These are phyloP conservation scores for Cyclophora punctaria DNA, from an alignment of 2,888 invertebrate genomes.

Conservation along the genomic window DNA sequence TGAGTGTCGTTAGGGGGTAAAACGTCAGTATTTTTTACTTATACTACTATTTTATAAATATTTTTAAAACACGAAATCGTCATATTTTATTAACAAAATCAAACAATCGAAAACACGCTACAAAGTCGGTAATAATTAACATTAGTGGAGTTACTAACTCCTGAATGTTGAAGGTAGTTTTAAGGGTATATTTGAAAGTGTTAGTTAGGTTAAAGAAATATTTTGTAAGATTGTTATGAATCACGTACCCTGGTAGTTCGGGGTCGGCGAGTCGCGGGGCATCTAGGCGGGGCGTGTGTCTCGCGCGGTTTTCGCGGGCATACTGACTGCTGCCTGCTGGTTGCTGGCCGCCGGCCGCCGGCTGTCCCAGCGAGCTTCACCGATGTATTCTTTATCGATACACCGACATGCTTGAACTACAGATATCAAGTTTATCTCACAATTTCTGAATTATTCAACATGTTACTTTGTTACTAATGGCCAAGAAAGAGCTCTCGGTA, in stretches of 20 bases:
- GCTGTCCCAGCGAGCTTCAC: not conserved
- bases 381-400: conserved; percentile 9
- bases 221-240: not conserved
- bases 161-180: too few species aligned
- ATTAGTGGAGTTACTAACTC: too few species aligned
- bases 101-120: too few species aligned
- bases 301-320: not conserved
- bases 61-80: too few species aligned
- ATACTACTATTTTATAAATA: too few species aligned
- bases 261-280: not conserved
- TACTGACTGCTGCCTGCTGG: not conserved
- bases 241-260: not conserved
- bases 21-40: too few species aligned
- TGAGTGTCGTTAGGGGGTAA: too few species aligned
- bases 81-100: too few species aligned
- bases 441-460: not conserved
- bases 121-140: too few species aligned
- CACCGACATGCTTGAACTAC: conserved; percentile 8
- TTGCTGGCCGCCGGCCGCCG: not conserved
- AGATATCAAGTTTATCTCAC: conserved; percentile 1
- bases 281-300: not conserved
- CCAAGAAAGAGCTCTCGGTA: too few species aligned
- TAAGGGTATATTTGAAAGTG: too few species aligned
- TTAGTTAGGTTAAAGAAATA: too few species aligned
- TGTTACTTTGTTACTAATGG: not conserved